A percentile compares a stretch with the other conserved stretches of the same genome.
Evolutionary conservation across 2,888 invertebrate genomes (phyloP).

Genomic region (Keiferia lycopersicella): DNA sequence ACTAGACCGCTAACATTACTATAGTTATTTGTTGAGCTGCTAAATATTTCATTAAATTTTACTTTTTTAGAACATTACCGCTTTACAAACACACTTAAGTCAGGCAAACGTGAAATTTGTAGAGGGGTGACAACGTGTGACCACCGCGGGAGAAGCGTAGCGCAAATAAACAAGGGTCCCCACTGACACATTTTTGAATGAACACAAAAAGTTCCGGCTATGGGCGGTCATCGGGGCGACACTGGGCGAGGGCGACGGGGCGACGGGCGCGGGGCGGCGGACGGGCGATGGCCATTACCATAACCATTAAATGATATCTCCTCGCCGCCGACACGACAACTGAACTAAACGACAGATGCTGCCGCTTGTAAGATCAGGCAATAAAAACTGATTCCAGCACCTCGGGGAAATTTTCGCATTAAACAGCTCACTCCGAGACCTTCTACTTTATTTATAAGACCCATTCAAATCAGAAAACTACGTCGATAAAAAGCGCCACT

Average conservation of each 20-base stretch:
- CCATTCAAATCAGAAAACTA: constrained; percentile 20
- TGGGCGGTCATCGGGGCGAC: constrained; percentile 35
- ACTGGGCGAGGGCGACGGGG: constrained; percentile 34
- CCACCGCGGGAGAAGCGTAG: constrained; percentile 41
- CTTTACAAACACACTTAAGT: constrained; percentile 30
- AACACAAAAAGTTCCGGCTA: constrained; percentile 51
- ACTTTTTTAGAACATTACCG: background rate
- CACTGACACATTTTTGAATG: constrained; percentile 64
- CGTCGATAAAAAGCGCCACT: constrained; percentile 19
- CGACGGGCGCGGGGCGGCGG: constrained; percentile 35
- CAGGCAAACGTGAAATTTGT: constrained; percentile 37
- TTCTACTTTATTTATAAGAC: constrained; percentile 27
- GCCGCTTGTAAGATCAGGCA: constrained; percentile 42
- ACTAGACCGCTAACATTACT: background rate
- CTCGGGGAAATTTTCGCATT: constrained; percentile 36
- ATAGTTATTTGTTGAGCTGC: background rate
- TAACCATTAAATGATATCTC: constrained; percentile 56
- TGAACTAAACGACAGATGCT: constrained; percentile 49
- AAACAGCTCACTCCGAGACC: constrained; percentile 31
- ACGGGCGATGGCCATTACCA: constrained; percentile 48
- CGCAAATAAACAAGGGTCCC: constrained; percentile 48
- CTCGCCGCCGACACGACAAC: constrained; percentile 50
- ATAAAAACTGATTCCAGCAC: constrained; percentile 45
- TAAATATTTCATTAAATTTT: background rate
- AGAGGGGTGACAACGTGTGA: constrained; percentile 44